Evolutionary conservation across 23 tunicate genomes (phyloP).

Genomic region (Aplidium turbinatum): DNA sequence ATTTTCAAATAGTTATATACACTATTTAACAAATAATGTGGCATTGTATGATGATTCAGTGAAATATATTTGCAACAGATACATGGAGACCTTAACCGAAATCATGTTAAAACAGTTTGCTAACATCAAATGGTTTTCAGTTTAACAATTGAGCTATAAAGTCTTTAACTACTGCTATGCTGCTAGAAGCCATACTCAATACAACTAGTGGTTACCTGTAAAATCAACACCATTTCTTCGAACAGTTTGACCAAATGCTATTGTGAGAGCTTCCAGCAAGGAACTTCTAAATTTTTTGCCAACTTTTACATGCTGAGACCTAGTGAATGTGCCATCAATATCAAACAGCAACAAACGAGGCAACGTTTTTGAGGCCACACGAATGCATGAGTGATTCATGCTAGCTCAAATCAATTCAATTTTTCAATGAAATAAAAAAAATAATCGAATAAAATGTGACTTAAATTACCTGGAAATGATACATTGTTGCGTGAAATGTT

Average conservation of each 20-base stretch:
- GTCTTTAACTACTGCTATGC: no score
- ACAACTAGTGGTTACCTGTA: slow-evolving; percentile 74
- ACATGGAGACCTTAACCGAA: no score
- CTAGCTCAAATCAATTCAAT: neutral
- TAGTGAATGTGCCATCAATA: slow-evolving; percentile 79
- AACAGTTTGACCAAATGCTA: slow-evolving; percentile 42
- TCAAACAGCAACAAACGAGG: slow-evolving; percentile 80
- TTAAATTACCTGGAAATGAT: slow-evolving; percentile 49
- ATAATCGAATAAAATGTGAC: neutral
- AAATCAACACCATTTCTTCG: slow-evolving; percentile 49
- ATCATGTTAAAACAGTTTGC: no score
- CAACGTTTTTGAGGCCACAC: no score
- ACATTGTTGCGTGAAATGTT: slow-evolving; percentile 45
- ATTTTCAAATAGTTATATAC: no score
- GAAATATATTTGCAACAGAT: no score
- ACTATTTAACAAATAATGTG: no score
- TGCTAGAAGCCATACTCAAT: no score
- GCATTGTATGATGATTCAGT: no score
- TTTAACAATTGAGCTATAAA: no score
- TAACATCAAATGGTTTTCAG: no score
- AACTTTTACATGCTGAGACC: slow-evolving; percentile 30
- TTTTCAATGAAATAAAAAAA: neutral
- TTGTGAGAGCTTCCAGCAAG: slow-evolving; percentile 48
- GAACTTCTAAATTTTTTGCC: slow-evolving; percentile 17
- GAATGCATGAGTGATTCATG: neutral